A percentile compares a stretch with the other conserved stretches of the same genome.
phyloP scores from a whole-genome alignment of 2,888 invertebrate species.

The Drosophila neotestacea region DNA sequence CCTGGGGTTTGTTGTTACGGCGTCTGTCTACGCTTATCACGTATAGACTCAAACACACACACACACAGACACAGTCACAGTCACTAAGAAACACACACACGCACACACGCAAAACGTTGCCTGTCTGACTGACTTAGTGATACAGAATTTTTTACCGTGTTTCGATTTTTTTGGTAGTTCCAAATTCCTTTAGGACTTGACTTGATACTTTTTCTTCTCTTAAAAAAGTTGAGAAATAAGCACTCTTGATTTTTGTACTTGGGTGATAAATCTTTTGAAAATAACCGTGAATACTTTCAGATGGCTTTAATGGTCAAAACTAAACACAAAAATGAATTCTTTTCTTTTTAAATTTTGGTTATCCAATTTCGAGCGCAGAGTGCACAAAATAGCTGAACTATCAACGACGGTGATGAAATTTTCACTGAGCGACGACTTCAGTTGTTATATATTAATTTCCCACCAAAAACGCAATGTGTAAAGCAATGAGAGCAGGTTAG shows the following conservation, averaged over 20 bases:
- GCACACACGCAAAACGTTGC: conserved; percentile 29
- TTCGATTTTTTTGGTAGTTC: conserved; percentile 74
- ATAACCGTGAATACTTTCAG: conserved; percentile 6
- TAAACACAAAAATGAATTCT: conserved; percentile 37
- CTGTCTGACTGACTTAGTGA: conserved; percentile 66
- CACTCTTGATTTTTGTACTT: conserved; percentile 13
- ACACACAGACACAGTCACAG: not conserved
- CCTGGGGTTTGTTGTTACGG: conserved; percentile 71
- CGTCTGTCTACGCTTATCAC: conserved; percentile 71
- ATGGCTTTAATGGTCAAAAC: conserved; percentile 38
- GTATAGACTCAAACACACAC: conserved; percentile 49
- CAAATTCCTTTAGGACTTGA: conserved; percentile 42
- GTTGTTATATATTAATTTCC: conserved; percentile 72
- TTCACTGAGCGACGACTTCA: conserved; percentile 80
- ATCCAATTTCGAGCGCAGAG: conserved; percentile 48
- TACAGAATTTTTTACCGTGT: conserved; percentile 81
- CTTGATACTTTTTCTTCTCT: conserved; percentile 11
- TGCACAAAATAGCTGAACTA: conserved; percentile 74
- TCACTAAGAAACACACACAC: conserved; percentile 13
- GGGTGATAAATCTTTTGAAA: conserved; percentile 4
- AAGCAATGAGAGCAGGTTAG: conserved; percentile 42
- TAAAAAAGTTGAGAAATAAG: conserved; percentile 9
- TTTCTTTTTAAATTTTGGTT: conserved; percentile 44
- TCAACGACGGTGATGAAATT: conserved; percentile 84
- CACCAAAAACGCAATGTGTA: conserved; percentile 64